phyloP scores from a whole-genome alignment of 2,113 vertebrate genomes.

The Lipotes vexillifer region DNA sequence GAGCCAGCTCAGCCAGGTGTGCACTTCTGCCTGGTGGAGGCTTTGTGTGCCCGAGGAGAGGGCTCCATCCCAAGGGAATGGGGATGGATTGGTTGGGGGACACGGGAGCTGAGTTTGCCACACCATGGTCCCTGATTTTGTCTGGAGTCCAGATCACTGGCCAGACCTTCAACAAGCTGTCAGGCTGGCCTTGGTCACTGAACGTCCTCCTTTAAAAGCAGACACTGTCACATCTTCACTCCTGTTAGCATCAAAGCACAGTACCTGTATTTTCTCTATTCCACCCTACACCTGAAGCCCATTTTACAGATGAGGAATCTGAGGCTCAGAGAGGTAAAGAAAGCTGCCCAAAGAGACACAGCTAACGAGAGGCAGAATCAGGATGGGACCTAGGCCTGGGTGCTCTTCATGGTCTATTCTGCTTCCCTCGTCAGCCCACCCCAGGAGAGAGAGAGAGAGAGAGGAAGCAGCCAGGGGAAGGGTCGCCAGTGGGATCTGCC shows the following conservation, averaged over 20 bases:
- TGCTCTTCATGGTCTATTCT: not conserved
- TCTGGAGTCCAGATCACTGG: not conserved
- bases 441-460: not conserved
- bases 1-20: not conserved
- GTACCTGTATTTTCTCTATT: not conserved
- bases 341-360: not conserved
- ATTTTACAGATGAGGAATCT: not conserved
- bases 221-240: rapidly evolving
- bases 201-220: not conserved
- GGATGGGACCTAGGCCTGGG: not conserved
- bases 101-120: not conserved
- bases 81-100: not conserved
- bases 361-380: not conserved
- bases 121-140: not conserved
- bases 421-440: not conserved
- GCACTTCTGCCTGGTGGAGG: not conserved
- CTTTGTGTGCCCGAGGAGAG: not conserved
- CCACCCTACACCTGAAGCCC: not conserved
- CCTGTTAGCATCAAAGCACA: not conserved
- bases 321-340: not conserved
- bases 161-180: not conserved
- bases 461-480: not conserved
- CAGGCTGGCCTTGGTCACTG: not conserved
- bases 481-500: not conserved
- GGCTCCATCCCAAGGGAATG: not conserved